Base-by-base conservation (phyloP, 2,113 vertebrate species). In the Ceuthmochares aereus region DNA sequence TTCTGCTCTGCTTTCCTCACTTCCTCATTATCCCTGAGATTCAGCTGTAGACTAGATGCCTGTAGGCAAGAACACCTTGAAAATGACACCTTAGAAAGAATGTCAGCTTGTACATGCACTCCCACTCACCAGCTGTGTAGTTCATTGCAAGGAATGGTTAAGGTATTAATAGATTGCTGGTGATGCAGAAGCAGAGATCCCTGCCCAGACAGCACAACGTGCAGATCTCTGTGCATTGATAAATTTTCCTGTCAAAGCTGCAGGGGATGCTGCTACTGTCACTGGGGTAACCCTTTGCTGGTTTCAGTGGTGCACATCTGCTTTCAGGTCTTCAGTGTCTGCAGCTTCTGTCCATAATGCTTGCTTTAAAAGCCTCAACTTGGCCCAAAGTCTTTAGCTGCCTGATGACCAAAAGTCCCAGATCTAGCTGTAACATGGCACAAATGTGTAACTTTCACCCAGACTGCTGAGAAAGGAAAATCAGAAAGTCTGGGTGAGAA, bases 61-160 rank as follows among this genome's bases (percentile, higher is more conserved):
- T 43, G 51, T 91, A 73, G 64, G 56, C 86, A 87, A 60, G 40
- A 87, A 47, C 68, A 82, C 73, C 88, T 96, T 96, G 93, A 52
- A 95, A 93, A 95, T n/a, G 79, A 84, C 43, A 84, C 55, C 66
- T 67, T 80, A 79, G 37, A 26, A 76, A 81, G 85, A 69, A 62
- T 56, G 29, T 22, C 67, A 91, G 73, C 51, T 81, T 0, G 3
- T 32, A 19, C 4, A 11, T 12, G 4, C 40, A 59, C 89, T 93
- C 74, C 60, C 18, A 84, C 42, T 6, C 36, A 69, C 26, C 64
- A 89, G 75, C 43, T 80, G 52, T 68, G 89, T 47, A 63, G 69
- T 30, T 87, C 70, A 43, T 74, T n/a, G 10, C 34, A 55, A 66
- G 37, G 17, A 90, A 87, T 32, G 47, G 34, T 40, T 91, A 51